Evolutionary conservation across 1,140 invertebrate genomes (phyloP), one percentile per base, ranked within the genome.

Genomic region (Thaumatotibia leucotreta): DNA sequence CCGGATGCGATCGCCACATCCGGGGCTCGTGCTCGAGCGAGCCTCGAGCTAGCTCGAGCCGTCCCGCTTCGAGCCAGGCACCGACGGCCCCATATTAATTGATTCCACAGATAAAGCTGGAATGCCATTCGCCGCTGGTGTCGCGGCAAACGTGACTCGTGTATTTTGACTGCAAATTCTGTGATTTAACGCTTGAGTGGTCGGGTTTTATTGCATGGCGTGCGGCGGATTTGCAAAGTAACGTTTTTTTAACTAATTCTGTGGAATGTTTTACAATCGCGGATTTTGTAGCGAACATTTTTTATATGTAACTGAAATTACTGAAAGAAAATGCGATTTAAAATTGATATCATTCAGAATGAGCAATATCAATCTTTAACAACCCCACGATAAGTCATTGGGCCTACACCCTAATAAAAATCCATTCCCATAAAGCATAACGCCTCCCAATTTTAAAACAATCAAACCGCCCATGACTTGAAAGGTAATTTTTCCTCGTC

Each of bases 1-100:
- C 72, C 79, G 79, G 79, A 75, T 45, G 73, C 64, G 68, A 73
- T 76, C 61, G 72, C 80, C 80, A 80, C 80, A 79, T 83, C 79
- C 80, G 77, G 33, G 39, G 39, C 39, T 45, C 39, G 39, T 45
- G 17, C 39, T 45, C 39, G 39, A 45, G 39, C 39, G 39, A 45
- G 39, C 39, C 39, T 11, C 39, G 62, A 31, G 64, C 62, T 24
- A 52, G 50, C 23, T 61, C 65, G 62, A 64, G 35, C 62, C 29
- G 66, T 39, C 35, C 35, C 35, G 39, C 39, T 17, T 45, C 39
- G 39, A 24, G 63, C 69, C 74, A 62, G 70, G 75, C 67, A 73
- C 75, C 31, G 62, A 23, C 45, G 52, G 52, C 72, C 74, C 74
- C 49, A 61, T 66, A 65, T 67, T 79, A 79, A 79, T 79, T 79